Evolutionary conservation across 1,140 invertebrate species (phyloP), one percentile per base, ranked within the genome.

Genomic region (Sinonovacula constricta): DNA sequence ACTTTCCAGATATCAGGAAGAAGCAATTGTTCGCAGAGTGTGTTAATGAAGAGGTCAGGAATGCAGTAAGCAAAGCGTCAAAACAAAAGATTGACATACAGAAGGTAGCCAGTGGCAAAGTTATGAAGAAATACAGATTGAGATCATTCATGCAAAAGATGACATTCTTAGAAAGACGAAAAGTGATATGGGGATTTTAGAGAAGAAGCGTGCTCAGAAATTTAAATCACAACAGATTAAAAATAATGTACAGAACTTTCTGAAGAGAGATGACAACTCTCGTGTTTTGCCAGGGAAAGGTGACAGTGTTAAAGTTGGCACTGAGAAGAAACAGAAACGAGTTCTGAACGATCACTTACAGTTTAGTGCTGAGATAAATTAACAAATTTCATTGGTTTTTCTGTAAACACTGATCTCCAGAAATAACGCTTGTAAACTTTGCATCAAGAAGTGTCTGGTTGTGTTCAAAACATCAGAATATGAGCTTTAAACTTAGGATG

Each of bases 251-350:
- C n/a, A n/a, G n/a, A n/a, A n/a, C n/a, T n/a, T n/a, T n/a, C n/a
- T n/a, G n/a, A n/a, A n/a, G n/a, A 71, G 56, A 71, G 34, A 71
- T 60, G 69, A 71, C 45, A 71, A 71, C 54, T 71, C 56, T 18
- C 22, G 69, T 12, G n/a, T 28, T 2, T 18, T 60, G 24, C 56
- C 56, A 28, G 54, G 54, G 18, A 57, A 70, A 24, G 54, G 28
- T 36, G 68, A 70, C 53, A 53, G 34, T 31, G 68, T 60, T 14
- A 71, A 60, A 31, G 54, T 45, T 59, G 54, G 69, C 18, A 71
- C 36, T 15, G 31, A 30, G 12, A 70, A 36, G 39, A 1, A 15
- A 36, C 71, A 65, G 30, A 75, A 71, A 49, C 54, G 69, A 12
- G 57, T 71, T 28, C 30, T 71, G 10, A 71, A 74, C 33, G 71